Conservation (phyloP, 2,113 vertebrate species). For the Scomber scombrus region DNA sequence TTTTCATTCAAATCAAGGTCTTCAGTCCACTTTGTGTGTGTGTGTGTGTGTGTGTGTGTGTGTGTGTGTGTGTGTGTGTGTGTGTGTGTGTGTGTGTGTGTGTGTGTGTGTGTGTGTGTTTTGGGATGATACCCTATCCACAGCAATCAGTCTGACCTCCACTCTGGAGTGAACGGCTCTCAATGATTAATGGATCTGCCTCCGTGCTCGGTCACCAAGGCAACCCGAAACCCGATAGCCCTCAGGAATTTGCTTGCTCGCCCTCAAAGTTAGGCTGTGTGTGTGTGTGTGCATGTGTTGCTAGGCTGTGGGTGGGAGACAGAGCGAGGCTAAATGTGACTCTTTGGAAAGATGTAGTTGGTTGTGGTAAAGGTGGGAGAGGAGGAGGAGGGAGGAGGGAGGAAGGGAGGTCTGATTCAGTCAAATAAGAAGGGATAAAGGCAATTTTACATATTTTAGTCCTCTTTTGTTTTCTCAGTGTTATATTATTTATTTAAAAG, state of each 20-base stretch:
- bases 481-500: slow-evolving; percentile 22
- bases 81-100: slow-evolving; percentile 41
- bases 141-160: slow-evolving; percentile 99
- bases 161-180: slow-evolving; percentile 93
- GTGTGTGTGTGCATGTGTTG: slow-evolving; percentile 41
- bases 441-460: slow-evolving; percentile 16
- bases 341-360: slow-evolving; percentile 69
- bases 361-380: slow-evolving; percentile 64
- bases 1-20: slow-evolving; percentile 97
- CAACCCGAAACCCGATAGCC: slow-evolving; percentile 96
- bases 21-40: slow-evolving; percentile 76
- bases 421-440: slow-evolving; percentile 32
- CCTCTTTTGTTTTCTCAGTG: slow-evolving; percentile 13
- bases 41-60: slow-evolving; percentile 42
- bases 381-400: slow-evolving; percentile 16
- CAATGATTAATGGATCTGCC: slow-evolving; percentile 99
- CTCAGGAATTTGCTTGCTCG: slow-evolving; percentile 96
- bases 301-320: slow-evolving; percentile 69
- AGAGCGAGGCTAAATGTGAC: slow-evolving; percentile 55
- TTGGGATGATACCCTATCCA: slow-evolving; percentile 99
- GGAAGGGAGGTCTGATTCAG: slow-evolving; percentile 25
- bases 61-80: slow-evolving; percentile 40
- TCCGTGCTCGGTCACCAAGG: slow-evolving; percentile 97
- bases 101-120: slow-evolving; percentile 44
- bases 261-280: slow-evolving; percentile 75